Base-by-base conservation (phyloP, 2,797 vertebrate genomes). In the Serranus cabrilla region DNA sequence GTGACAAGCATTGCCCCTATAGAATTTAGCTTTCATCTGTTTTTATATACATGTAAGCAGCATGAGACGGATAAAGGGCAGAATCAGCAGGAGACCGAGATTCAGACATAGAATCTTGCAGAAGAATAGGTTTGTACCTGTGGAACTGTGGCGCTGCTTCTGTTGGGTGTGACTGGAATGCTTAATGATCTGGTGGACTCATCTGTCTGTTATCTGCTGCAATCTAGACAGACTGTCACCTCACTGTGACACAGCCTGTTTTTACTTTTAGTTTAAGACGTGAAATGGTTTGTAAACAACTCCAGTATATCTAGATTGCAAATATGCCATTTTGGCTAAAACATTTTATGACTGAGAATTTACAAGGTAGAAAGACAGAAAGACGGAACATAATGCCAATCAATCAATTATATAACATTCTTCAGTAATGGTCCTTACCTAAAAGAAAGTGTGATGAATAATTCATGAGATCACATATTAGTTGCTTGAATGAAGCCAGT, bases 161-260 rank as follows among this genome's bases (percentile, higher is more conserved):
- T 64, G 31, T 14, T 27, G 56, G 78, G 27, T 25, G 81, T 82
- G 83, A 82, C 74, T 43, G 51, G 76, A 82, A 80, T 83, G 69
- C 17, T 11, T 34, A 85, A 60, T 37, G 46, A 62, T 2, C 1
- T 16, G 23, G 13, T 11, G 58, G 60, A 54, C 71, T 66, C 58
- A 20, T 74, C 72, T 46, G 62, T 71, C 66, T 71, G 69, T 82
- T 67, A 56, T 70, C 71, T 52, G 57, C 68, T 59, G 50, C 50
- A 52, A 34, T 64, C 34, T 49, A 51, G 59, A 67, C 43, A 67
- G 50, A 18, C 80, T 71, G 68, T 76, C 71, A 65, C 57, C 40
- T 61, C 34, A 11, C 57, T 45, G 45, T 62, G 39, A 65, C 50
- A 60, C 47, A 27, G 9, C 59, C 42, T 74, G 50, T 43, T 80